phyloP scores from a whole-genome alignment of 1,140 invertebrate genomes.

The Andrena cerasifolii region DNA sequence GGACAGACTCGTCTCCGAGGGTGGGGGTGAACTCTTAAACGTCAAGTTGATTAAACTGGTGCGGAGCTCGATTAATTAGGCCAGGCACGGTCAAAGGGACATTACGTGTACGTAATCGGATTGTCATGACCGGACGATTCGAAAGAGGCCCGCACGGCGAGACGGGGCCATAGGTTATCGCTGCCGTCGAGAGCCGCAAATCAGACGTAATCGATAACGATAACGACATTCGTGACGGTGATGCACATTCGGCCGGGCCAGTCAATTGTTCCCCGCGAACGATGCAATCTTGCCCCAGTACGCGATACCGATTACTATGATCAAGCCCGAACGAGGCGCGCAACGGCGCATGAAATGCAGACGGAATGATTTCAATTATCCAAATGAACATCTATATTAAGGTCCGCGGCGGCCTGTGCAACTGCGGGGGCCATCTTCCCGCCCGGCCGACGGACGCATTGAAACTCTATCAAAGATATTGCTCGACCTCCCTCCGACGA shows the following conservation, averaged over 20 bases:
- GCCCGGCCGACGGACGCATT: slow-evolving; percentile 47
- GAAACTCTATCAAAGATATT: slow-evolving; percentile 70
- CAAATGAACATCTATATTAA: slow-evolving; percentile 72
- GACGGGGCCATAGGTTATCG: slow-evolving; percentile 14
- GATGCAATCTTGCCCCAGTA: slow-evolving; percentile 69
- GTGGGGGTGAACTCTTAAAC: not conserved
- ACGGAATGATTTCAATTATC: slow-evolving; percentile 79
- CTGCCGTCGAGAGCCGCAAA: slow-evolving; percentile 26
- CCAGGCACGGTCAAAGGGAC: slow-evolving; percentile 1
- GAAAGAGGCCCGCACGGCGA: slow-evolving; percentile 60
- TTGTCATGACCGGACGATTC: slow-evolving; percentile 46
- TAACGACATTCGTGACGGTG: slow-evolving; percentile 75
- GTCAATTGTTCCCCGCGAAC: slow-evolving; percentile 69
- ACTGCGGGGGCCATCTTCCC: slow-evolving; percentile 28
- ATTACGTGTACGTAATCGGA: slow-evolving; percentile 16
- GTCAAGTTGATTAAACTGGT: not conserved
- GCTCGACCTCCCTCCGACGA: slow-evolving; percentile 18
- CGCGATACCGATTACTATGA: slow-evolving; percentile 69
- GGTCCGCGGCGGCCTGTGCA: slow-evolving; percentile 47
- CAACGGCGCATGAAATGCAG: slow-evolving; percentile 75
- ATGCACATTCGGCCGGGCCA: slow-evolving; percentile 31
- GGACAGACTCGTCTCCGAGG: not conserved
- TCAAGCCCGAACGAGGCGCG: slow-evolving; percentile 65
- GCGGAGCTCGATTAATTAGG: slow-evolving; percentile 6
- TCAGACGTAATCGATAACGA: slow-evolving; percentile 64